Conservation (phyloP, 2,113 vertebrate species). For the Podiceps cristatus region DNA sequence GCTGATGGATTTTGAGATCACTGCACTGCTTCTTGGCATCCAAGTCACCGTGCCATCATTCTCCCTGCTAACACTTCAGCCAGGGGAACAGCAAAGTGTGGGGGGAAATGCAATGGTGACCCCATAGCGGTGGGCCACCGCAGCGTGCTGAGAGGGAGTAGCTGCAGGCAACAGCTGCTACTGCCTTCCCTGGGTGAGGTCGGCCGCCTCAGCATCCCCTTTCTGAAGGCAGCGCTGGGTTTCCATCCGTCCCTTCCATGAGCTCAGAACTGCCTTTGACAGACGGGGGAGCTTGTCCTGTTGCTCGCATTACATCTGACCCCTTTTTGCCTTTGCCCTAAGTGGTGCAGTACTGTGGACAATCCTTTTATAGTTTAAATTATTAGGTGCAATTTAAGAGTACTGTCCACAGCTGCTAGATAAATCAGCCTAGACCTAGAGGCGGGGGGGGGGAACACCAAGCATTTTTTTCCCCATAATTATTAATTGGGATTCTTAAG, state of each 20-base stretch:
- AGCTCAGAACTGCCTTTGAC: not conserved
- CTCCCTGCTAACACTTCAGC: not conserved
- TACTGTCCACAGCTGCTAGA: not conserved
- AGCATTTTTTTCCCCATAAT: not conserved
- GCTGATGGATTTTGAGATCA: not conserved
- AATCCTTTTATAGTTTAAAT: not conserved
- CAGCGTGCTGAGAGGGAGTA: fast-evolving
- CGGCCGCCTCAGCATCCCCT: not conserved
- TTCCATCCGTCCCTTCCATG: not conserved
- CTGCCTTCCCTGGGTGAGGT: not conserved
- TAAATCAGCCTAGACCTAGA: not conserved
- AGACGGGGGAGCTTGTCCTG: not conserved
- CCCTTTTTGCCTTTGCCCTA: not conserved
- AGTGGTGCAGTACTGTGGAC: not conserved
- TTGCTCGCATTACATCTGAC: not conserved
- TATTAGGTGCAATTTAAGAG: not conserved
- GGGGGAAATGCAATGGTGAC: not conserved
- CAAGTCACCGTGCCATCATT: fast-evolving
- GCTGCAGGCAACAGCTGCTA: fast-evolving
- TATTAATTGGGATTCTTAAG: not conserved
- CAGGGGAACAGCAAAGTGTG: not conserved
- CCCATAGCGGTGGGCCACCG: fast-evolving
- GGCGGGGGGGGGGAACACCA: fast-evolving
- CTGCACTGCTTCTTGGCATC: not conserved
- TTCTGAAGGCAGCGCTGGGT: not conserved